Percentiles rank a stretch among this genome's conserved stretches.
Evolutionary conservation across 35 echinoderm and acorn worm genomes (phyloP).

Genomic region (Lytechinus pictus): DNA sequence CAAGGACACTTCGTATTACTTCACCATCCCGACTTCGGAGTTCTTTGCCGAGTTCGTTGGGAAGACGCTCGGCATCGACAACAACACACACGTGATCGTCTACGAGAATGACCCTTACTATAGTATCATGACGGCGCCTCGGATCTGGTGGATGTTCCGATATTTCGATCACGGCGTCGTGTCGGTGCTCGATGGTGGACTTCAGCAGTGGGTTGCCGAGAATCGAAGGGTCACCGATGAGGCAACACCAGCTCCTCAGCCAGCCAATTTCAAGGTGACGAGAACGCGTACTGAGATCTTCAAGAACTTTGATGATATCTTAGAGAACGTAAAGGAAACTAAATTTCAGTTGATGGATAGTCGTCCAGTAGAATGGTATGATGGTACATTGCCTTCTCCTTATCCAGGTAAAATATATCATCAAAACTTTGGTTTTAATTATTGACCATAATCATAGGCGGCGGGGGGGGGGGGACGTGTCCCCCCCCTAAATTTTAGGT

Average conservation of each 20-base stretch:
- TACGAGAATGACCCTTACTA: conserved; percentile 77
- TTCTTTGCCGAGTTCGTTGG: conserved; percentile 76
- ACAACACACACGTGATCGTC: conserved; percentile 86
- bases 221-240: conserved; percentile 63
- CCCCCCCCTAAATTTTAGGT: too few species aligned
- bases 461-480: too few species aligned
- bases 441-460: too few species aligned
- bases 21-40: conserved; percentile 70
- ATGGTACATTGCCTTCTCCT: background rate
- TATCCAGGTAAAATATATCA: conserved; percentile 26
- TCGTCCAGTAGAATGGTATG: conserved; percentile 34
- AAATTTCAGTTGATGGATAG: conserved; percentile 48
- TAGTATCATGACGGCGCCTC: conserved; percentile 74
- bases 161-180: conserved; percentile 77
- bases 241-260: background rate
- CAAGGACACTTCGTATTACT: conserved; percentile 54
- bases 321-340: background rate
- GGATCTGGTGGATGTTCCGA: conserved; percentile 93
- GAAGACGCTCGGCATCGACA: conserved; percentile 64
- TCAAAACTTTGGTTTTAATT: too few species aligned
- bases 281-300: background rate
- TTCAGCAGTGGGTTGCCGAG: conserved; percentile 75
- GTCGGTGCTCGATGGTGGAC: conserved; percentile 88
- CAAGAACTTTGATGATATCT: conserved; percentile 34
- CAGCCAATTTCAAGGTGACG: background rate